Conservation (phyloP, 2,113 vertebrate genomes). For the Nothocercus nigrocapillus region DNA sequence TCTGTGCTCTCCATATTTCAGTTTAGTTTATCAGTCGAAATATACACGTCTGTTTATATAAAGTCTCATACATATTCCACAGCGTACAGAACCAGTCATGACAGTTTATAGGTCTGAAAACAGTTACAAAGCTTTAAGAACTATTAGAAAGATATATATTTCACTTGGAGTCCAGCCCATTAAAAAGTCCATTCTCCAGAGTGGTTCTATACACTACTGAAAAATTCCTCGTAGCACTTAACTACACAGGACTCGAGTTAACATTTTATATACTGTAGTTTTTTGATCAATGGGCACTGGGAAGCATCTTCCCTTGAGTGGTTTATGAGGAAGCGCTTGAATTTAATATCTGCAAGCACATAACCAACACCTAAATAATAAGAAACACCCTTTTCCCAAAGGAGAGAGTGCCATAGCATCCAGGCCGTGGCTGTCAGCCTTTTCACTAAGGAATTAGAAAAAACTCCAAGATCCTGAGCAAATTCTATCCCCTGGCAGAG, state of each 20-base stretch:
- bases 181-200: slow-evolving; percentile 2
- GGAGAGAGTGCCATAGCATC: not conserved
- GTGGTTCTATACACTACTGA: not conserved
- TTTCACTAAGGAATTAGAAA: not conserved
- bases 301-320: not conserved
- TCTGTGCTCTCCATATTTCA: slow-evolving; percentile 61
- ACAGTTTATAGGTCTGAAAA: not conserved
- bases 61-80: slow-evolving; percentile 8
- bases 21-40: slow-evolving; percentile 12
- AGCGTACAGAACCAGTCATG: not conserved
- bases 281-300: not conserved
- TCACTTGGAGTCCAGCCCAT: not conserved
- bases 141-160: not conserved
- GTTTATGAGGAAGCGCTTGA: slow-evolving; percentile 20
- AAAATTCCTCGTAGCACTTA: slow-evolving; percentile 1
- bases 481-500: not conserved
- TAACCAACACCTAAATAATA: not conserved
- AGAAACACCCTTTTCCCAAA: not conserved
- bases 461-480: slow-evolving; percentile 1
- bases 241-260: not conserved
- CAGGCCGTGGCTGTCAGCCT: slow-evolving; percentile 2
- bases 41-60: slow-evolving; percentile 57
- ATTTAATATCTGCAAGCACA: slow-evolving; percentile 22
- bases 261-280: not conserved
- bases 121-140: not conserved